A percentile compares a stretch with the other conserved stretches of the same genome.
These are phyloP conservation scores for Papilio xuthus DNA, from an alignment of 1,140 invertebrate genomes.

Conservation along the genomic window DNA sequence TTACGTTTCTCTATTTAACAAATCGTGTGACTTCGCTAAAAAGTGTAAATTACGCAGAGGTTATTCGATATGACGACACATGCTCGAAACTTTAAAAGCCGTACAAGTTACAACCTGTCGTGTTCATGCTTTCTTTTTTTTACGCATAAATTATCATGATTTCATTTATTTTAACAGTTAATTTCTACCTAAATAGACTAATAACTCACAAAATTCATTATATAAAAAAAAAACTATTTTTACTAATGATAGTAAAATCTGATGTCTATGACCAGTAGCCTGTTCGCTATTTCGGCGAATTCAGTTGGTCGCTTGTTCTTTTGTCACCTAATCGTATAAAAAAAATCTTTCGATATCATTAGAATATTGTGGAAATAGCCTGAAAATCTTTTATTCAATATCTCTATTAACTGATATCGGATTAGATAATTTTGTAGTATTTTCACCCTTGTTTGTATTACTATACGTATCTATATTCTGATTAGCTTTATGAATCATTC, in stretches of 20 bases:
- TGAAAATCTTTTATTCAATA: constrained; percentile 3
- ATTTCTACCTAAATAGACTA: neutral
- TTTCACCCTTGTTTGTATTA: constrained; percentile 20
- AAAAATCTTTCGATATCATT: neutral
- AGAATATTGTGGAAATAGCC: neutral
- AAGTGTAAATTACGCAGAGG: neutral
- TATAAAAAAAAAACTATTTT: neutral
- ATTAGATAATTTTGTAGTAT: neutral
- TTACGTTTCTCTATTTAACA: neutral
- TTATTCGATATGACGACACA: constrained; percentile 10
- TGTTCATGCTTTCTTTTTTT: neutral
- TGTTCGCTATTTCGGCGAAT: no score
- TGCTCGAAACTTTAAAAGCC: constrained; percentile 15
- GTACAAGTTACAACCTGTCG: constrained; percentile 36
- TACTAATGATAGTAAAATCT: neutral
- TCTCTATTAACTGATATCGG: neutral
- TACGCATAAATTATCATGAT: neutral
- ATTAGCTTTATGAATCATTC: constrained; percentile 18
- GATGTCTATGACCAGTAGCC: no score
- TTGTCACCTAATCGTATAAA: no score
- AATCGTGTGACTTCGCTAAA: neutral
- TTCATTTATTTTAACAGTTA: neutral
- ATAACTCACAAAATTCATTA: neutral
- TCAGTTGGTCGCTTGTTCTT: no score
- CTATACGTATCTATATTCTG: neutral